These are phyloP conservation scores for Planiliza haematocheilus DNA, from an alignment of 2,113 vertebrate genomes.

Conservation along the genomic window DNA sequence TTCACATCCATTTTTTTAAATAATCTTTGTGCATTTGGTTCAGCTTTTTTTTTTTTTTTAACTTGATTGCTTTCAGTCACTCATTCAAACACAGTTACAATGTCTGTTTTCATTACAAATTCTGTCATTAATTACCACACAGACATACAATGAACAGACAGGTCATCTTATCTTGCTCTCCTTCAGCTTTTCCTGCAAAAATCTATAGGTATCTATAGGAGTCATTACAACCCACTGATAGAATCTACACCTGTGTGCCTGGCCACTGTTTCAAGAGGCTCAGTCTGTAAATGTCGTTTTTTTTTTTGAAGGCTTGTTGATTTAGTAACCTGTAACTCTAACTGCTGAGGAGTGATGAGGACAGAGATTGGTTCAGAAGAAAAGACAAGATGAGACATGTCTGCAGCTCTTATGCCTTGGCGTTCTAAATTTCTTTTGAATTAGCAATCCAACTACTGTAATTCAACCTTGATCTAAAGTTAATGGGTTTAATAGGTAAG, in stretches of 20 bases:
- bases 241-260: constrained; percentile 9
- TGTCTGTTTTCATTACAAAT: neutral
- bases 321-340: constrained; percentile 6
- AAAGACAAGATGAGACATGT: constrained; percentile 45
- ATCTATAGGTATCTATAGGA: too few species aligned
- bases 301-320: constrained; percentile 5
- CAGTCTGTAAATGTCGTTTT: neutral
- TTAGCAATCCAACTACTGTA: neutral
- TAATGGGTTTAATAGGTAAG: neutral
- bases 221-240: neutral
- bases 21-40: too few species aligned
- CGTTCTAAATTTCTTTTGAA: neutral
- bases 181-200: neutral
- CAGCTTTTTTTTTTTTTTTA: too few species aligned
- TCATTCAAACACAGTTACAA: neutral
- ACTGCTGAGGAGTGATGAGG: neutral
- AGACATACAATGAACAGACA: neutral
- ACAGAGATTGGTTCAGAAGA: neutral
- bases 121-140: neutral
- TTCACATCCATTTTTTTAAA: too few species aligned
- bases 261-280: neutral
- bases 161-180: neutral
- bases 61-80: neutral
- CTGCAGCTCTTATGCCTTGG: rapidly evolving
- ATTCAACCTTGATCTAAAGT: neutral